Evolutionary conservation across 2,797 vertebrate genomes (phyloP).

Genomic region (Holocentrus rufus): DNA sequence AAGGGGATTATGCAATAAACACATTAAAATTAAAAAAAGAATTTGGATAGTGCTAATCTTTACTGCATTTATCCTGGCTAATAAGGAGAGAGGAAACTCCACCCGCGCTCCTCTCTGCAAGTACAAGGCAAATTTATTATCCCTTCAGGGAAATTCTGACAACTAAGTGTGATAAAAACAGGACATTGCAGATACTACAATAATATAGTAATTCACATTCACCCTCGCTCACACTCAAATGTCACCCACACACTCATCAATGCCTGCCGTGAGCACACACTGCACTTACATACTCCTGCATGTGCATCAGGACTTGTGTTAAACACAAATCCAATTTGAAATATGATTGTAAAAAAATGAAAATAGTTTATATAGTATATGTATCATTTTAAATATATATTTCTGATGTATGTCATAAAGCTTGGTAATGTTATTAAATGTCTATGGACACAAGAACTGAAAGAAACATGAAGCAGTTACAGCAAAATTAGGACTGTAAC

Average conservation of each 20-base stretch:
- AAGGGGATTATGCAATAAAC: no score
- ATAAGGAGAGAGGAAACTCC: constrained; percentile 45
- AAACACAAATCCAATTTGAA: constrained; percentile 25
- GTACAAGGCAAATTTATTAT: constrained; percentile 63
- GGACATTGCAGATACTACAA: constrained; percentile 66
- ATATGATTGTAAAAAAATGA: neutral
- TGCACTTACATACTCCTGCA: constrained; percentile 18
- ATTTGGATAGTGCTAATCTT: constrained; percentile 29
- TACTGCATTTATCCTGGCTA: constrained; percentile 41
- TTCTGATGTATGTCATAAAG: neutral
- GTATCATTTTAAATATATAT: no score
- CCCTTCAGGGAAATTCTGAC: constrained; percentile 56
- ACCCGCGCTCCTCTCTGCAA: constrained; percentile 49
- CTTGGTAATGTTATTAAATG: constrained; percentile 8
- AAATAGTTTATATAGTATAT: no score
- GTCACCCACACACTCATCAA: constrained; percentile 75
- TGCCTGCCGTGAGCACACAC: constrained; percentile 65
- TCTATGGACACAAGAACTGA: no score
- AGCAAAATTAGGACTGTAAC: neutral
- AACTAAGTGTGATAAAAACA: constrained; percentile 60
- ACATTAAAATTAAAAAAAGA: constrained; percentile 11
- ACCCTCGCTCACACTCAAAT: constrained; percentile 74
- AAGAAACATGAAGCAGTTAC: no score
- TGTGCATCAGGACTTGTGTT: constrained; percentile 9
- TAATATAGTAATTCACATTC: constrained; percentile 70